Conservation (phyloP, 2,888 invertebrate species). For the Congeria kusceri region DNA sequence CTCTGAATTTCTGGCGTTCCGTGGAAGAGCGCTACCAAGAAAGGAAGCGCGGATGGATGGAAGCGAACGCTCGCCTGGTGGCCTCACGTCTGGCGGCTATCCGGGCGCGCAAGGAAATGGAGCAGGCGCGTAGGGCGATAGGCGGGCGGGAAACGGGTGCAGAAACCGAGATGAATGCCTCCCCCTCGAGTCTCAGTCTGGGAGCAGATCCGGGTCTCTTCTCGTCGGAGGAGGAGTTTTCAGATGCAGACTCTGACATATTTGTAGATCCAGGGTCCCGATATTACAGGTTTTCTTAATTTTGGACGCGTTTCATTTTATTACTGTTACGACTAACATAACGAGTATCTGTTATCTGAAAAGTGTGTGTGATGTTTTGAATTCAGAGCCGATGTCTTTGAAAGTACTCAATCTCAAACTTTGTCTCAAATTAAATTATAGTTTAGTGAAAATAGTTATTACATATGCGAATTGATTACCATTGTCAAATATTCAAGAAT, state of each 20-base stretch:
- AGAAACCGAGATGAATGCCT: not conserved
- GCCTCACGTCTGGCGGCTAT: slow-evolving; percentile 18
- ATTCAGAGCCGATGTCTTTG: too few species aligned
- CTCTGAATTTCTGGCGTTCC: slow-evolving; percentile 36
- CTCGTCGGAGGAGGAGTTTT: slow-evolving; percentile 41
- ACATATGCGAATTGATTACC: too few species aligned
- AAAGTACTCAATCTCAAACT: too few species aligned
- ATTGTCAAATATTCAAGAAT: too few species aligned
- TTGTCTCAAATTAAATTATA: too few species aligned
- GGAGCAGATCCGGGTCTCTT: not conserved
- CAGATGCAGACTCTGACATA: slow-evolving; percentile 41
- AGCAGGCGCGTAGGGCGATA: not conserved
- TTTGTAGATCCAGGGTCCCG: slow-evolving; percentile 41
- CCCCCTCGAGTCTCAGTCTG: not conserved
- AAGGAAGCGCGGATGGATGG: slow-evolving; percentile 34
- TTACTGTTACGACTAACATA: too few species aligned
- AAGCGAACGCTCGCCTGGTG: slow-evolving; percentile 22
- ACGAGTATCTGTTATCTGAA: too few species aligned
- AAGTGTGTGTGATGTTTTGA: too few species aligned
- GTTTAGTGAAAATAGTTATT: too few species aligned
- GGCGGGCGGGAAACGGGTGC: not conserved
- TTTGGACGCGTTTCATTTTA: too few species aligned
- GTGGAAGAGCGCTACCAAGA: slow-evolving; percentile 22
- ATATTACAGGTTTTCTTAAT: slow-evolving; percentile 17
- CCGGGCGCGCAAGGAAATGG: slow-evolving; percentile 14